These are phyloP conservation scores for Damaliscus lunatus DNA, from an alignment of 2,113 vertebrate genomes.

Conservation along the genomic window DNA sequence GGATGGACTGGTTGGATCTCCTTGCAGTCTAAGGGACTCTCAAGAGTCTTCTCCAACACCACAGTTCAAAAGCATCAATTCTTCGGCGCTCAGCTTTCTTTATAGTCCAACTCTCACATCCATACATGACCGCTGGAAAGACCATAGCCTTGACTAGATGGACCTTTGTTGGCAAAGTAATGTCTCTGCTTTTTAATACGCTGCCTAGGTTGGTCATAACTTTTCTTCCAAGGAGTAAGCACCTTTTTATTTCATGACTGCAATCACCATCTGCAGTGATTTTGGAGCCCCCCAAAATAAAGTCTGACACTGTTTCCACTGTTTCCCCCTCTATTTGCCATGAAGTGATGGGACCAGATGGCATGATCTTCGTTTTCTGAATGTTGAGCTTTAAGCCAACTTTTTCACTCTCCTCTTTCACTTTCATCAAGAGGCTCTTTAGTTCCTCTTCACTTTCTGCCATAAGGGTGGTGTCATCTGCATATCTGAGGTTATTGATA, in stretches of 20 bases:
- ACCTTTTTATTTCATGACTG: not conserved
- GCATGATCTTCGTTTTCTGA: not conserved
- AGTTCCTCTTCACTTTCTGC: not conserved
- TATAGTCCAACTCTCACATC: not conserved
- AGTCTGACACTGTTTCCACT: not conserved
- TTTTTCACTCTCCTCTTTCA: not conserved
- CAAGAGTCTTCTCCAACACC: not conserved
- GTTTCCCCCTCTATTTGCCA: not conserved
- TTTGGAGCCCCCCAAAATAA: fast-evolving
- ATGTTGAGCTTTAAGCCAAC: not conserved
- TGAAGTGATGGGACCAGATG: not conserved
- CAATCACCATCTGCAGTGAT: not conserved
- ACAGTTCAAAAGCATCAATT: not conserved
- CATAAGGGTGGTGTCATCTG: not conserved
- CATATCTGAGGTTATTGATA: not conserved
- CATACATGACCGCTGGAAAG: not conserved
- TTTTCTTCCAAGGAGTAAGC: not conserved
- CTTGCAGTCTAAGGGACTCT: not conserved
- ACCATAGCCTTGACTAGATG: not conserved
- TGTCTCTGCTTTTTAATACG: not conserved
- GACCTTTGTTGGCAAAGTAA: not conserved
- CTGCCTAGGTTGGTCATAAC: not conserved
- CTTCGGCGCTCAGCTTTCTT: not conserved
- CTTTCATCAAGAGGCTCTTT: not conserved
- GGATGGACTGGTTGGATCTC: not conserved